Evolutionary conservation across 2,113 vertebrate species (phyloP).

Genomic region (Peromyscus leucopus): DNA sequence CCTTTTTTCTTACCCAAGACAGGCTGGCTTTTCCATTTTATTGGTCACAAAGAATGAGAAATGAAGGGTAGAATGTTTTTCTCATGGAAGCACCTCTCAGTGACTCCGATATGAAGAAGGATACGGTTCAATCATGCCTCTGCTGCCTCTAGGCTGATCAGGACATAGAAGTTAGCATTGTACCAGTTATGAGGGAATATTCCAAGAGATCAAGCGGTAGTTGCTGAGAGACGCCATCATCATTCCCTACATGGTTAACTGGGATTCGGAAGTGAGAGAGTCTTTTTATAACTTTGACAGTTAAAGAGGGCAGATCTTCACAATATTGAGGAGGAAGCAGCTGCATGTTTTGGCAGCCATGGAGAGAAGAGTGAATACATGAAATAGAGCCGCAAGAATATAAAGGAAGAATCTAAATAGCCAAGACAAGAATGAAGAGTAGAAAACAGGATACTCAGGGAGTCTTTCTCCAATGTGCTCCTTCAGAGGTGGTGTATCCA

Average conservation of each 20-base stretch:
- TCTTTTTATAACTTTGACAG: constrained; percentile 49
- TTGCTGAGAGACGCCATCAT: neutral
- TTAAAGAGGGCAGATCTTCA: constrained; percentile 67
- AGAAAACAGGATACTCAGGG: constrained; percentile 54
- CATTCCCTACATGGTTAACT: constrained; percentile 27
- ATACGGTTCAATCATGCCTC: neutral
- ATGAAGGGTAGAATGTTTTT: neutral
- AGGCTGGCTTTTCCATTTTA: neutral
- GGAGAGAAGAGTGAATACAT: constrained; percentile 57
- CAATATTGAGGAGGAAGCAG: constrained; percentile 69
- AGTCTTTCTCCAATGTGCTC: constrained; percentile 47
- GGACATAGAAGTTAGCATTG: neutral
- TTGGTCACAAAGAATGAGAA: neutral
- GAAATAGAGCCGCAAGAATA: constrained; percentile 60
- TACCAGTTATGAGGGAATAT: neutral
- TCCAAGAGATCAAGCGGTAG: neutral
- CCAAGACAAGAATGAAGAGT: constrained; percentile 65
- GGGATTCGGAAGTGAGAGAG: constrained; percentile 51
- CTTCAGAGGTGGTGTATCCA: constrained; percentile 44
- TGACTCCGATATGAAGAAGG: neutral
- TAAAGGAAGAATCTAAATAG: constrained; percentile 60
- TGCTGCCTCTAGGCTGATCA: neutral
- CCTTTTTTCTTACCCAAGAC: neutral
- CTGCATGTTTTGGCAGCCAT: constrained; percentile 70
- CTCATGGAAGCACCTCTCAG: neutral